These are phyloP conservation scores for Neria commutata DNA, from an alignment of 2,888 invertebrate genomes.

Conservation along the genomic window DNA sequence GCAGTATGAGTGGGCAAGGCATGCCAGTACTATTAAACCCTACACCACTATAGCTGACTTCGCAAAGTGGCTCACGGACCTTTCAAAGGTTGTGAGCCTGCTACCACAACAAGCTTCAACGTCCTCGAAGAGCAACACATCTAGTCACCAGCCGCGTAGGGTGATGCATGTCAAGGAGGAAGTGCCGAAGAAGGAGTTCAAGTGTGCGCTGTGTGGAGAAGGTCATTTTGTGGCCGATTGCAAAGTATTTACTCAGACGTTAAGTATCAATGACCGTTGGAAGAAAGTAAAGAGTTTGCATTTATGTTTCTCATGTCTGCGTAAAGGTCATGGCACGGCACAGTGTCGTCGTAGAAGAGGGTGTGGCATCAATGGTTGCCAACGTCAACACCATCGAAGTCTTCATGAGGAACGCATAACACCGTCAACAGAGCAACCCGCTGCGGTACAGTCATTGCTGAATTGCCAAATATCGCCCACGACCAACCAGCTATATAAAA, in stretches of 20 bases:
- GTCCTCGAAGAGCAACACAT: too few species aligned
- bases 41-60: not conserved
- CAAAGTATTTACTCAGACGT: not conserved
- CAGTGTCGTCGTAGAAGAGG: too few species aligned
- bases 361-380: constrained; percentile 15
- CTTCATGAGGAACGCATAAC: constrained; percentile 18
- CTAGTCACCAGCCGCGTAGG: not conserved
- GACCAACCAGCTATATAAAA: constrained; percentile 12
- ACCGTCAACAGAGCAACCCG: too few species aligned
- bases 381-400: constrained; percentile 6
- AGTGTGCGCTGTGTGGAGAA: constrained; percentile 5
- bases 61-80: constrained; percentile 9
- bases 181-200: not conserved
- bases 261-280: constrained; percentile 3
- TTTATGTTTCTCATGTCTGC: constrained; percentile 13
- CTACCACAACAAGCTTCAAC: too few species aligned
- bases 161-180: constrained; percentile 6
- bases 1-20: constrained; percentile 16
- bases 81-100: constrained; percentile 7
- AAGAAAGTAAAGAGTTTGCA: constrained; percentile 12
- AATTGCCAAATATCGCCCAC: not conserved
- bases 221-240: constrained; percentile 6
- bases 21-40: not conserved
- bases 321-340: too few species aligned
- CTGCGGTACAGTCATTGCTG: constrained; percentile 2